Percentiles rank a stretch among this genome's conserved stretches.
phyloP scores from a whole-genome alignment of 2,797 vertebrate genomes.

The Gouania willdenowi region DNA sequence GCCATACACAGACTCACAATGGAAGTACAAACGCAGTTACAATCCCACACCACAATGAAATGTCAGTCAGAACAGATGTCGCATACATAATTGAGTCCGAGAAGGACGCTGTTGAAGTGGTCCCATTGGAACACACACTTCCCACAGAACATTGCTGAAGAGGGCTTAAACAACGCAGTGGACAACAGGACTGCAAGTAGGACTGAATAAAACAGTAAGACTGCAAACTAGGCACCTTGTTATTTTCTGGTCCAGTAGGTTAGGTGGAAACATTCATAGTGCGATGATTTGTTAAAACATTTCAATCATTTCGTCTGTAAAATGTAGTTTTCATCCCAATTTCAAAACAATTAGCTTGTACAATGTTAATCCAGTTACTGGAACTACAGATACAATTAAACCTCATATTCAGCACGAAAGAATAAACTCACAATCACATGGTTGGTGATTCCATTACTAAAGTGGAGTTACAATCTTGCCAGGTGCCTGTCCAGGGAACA shows the following conservation, averaged over 20 bases:
- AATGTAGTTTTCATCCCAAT: no score
- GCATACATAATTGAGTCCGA: slow-evolving; percentile 68
- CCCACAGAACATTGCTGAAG: slow-evolving; percentile 46
- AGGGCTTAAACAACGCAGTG: slow-evolving; percentile 32
- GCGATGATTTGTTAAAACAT: no score
- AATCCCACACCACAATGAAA: slow-evolving; percentile 19
- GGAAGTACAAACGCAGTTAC: slow-evolving; percentile 5
- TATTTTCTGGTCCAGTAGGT: slow-evolving; percentile 1
- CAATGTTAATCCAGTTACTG: no score
- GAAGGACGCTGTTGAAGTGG: slow-evolving; percentile 33
- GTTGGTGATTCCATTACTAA: no score
- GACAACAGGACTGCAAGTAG: slow-evolving; percentile 30
- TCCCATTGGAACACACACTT: slow-evolving; percentile 41
- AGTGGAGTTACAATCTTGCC: no score
- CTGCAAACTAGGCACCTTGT: slow-evolving; percentile 10
- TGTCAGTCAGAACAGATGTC: slow-evolving; percentile 66
- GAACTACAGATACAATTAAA: no score
- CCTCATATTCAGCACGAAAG: no score
- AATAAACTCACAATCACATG: no score
- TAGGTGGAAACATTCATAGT: background rate
- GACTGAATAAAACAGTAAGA: slow-evolving; percentile 25
- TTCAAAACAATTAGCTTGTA: no score
- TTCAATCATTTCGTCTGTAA: no score
- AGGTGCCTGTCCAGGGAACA: no score
- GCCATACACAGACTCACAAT: background rate